Conservation (phyloP, 2,888 invertebrate genomes). For the Cactoblastis cactorum region DNA sequence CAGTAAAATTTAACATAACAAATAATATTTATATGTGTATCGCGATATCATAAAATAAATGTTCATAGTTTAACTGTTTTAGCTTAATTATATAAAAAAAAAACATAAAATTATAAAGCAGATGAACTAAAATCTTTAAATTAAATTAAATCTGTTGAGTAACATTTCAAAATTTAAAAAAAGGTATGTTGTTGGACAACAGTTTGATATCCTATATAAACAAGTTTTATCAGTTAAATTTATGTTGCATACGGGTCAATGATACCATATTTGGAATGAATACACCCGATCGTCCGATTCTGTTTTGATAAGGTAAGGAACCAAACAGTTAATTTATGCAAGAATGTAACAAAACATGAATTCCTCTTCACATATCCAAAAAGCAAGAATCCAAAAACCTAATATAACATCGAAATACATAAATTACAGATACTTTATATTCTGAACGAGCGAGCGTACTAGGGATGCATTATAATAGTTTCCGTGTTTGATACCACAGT, state of each 20-base stretch:
- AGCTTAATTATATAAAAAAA: too few relatives aligned
- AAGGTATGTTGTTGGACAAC: not conserved
- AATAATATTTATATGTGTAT: too few relatives aligned
- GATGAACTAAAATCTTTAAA: too few relatives aligned
- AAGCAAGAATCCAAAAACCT: not conserved
- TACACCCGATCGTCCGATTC: too few relatives aligned
- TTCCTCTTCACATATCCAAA: not conserved
- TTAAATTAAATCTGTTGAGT: too few relatives aligned
- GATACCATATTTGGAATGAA: not conserved
- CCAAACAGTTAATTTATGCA: not conserved
- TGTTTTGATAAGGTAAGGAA: not conserved
- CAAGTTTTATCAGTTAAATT: not conserved
- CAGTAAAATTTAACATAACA: too few relatives aligned
- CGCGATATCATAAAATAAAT: too few relatives aligned
- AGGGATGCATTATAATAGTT: conserved; percentile 15
- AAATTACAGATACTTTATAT: not conserved
- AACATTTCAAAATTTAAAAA: not conserved
- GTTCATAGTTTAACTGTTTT: too few relatives aligned
- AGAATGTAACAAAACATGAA: not conserved
- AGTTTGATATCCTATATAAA: not conserved
- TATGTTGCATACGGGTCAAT: not conserved
- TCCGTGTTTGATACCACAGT: conserved; percentile 17
- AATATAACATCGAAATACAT: not conserved
- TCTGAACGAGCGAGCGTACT: conserved; percentile 1
- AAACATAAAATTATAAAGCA: too few relatives aligned